Evolutionary conservation across 2,888 invertebrate species (phyloP), one percentile per base, ranked within the genome.

Genomic region (Andrena bicolor): DNA sequence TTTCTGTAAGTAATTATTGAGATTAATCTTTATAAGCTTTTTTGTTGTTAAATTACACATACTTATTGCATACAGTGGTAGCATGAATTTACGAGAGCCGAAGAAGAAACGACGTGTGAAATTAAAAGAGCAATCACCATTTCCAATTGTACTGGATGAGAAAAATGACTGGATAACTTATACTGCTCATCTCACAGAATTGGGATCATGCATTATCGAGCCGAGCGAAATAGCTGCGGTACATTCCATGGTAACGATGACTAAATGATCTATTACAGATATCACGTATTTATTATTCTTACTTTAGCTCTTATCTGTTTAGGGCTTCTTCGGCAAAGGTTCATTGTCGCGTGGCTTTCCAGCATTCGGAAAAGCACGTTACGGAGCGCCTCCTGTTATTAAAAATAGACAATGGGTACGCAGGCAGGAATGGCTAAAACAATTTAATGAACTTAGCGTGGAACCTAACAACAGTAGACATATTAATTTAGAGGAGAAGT

Each of bases 251-350:
- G 94, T 94, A 90, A 89, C 77, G 63, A 73, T 64, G 10, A 56
- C 6, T 60, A 63, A 74, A 16, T 2, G 53, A 28, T 26, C 23
- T 64, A 23, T 30, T 5, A 8, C 48, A 66, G 20, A 69, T 0
- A 13, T 6, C 20, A 20, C 0, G 48, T 64, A 0, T 6, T 61
- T 63, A 35, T 48, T 41, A 76, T 35, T 48, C 0, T 49, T 35
- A 20, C 35, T 6, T 5, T 7, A 61, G 4, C 72, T 64, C 53
- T 56, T 63, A 49, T 76, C 20, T 56, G 6, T 26, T 4, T 63
- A 94, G 94, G 97, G 97, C 0, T 96, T 95, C 92, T 97, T 96
- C 94, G 97, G 97, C 0, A 97, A 97, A 94, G 97, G 96, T 0
- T 96, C 96, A 7, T 92, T 95, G 56, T 96, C 97, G 0, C 95